Evolutionary conservation across 2,797 vertebrate species (phyloP).

Genomic region (Cossypha dichroa): DNA sequence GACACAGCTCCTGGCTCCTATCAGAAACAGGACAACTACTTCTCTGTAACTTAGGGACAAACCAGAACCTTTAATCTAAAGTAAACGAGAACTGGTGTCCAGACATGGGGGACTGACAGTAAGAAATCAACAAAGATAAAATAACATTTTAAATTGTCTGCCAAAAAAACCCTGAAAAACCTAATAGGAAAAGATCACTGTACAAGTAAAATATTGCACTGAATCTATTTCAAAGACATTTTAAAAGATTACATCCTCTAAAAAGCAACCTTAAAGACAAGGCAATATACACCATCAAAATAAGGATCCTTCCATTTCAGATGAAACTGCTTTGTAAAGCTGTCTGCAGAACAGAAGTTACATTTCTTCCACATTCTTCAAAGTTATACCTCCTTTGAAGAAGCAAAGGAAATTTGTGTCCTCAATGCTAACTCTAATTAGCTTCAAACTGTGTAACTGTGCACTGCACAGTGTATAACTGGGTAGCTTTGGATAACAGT

Average conservation of each 20-base stretch:
- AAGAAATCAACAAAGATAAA: neutral
- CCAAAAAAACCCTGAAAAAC: neutral
- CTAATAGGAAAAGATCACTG: neutral
- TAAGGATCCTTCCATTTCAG: neutral
- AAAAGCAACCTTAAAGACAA: neutral
- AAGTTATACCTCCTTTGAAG: neutral
- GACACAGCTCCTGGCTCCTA: neutral
- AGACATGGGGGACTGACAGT: neutral
- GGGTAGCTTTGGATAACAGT: neutral
- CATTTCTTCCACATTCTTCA: neutral
- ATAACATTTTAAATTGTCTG: neutral
- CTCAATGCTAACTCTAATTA: neutral
- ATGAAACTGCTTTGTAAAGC: neutral
- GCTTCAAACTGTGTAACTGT: neutral
- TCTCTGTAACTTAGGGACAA: neutral
- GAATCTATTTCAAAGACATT: neutral
- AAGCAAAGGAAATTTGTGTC: neutral
- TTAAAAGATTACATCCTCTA: neutral
- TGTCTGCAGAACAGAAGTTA: neutral
- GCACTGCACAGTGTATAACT: neutral
- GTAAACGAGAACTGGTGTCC: fast-evolving
- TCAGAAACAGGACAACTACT: neutral
- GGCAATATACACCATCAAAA: neutral
- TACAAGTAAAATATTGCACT: neutral
- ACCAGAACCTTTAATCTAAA: neutral